These are phyloP conservation scores for Brachionus plicatilis DNA, from an alignment of 1,140 invertebrate genomes.

Conservation along the genomic window DNA sequence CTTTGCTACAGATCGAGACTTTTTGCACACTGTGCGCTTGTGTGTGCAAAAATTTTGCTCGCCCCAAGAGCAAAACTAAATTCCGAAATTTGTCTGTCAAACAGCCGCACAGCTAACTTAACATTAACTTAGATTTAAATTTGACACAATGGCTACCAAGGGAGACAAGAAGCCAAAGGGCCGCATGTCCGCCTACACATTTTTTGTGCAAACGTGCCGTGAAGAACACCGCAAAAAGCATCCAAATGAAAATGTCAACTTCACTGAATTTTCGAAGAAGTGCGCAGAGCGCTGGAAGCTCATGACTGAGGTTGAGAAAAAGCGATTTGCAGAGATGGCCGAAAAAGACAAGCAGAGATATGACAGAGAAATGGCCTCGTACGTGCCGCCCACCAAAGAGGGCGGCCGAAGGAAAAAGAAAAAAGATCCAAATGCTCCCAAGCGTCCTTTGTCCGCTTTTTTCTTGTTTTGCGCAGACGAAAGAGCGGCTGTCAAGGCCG, in stretches of 20 bases:
- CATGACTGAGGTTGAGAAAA: slow-evolving; percentile 97
- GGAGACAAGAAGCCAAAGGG: slow-evolving; percentile 74
- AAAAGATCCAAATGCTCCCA: slow-evolving; percentile 98
- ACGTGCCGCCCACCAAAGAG: slow-evolving; percentile 72
- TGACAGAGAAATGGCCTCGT: slow-evolving; percentile 89
- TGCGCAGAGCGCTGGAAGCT: slow-evolving; percentile 98
- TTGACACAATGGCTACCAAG: neutral
- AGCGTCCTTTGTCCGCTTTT: slow-evolving; percentile 95
- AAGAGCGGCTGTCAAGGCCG: slow-evolving; percentile 80
- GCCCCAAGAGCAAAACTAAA: neutral
- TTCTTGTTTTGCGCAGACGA: slow-evolving; percentile 99
- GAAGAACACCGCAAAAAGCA: slow-evolving; percentile 97
- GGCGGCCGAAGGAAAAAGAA: slow-evolving; percentile 66
- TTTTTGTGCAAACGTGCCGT: slow-evolving; percentile 96
- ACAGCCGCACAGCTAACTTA: neutral
- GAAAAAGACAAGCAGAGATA: slow-evolving; percentile 90
- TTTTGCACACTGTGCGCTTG: neutral
- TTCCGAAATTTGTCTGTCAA: neutral
- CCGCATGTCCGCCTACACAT: slow-evolving; percentile 96
- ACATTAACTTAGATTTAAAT: neutral
- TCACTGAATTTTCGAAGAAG: slow-evolving; percentile 98
- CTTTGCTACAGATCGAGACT: neutral
- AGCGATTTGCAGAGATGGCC: slow-evolving; percentile 96
- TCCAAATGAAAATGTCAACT: slow-evolving; percentile 94
- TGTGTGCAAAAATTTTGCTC: neutral